Evolutionary conservation across 2,113 vertebrate genomes (phyloP), one percentile per base, ranked within the genome.

Genomic region (Vidua macroura): DNA sequence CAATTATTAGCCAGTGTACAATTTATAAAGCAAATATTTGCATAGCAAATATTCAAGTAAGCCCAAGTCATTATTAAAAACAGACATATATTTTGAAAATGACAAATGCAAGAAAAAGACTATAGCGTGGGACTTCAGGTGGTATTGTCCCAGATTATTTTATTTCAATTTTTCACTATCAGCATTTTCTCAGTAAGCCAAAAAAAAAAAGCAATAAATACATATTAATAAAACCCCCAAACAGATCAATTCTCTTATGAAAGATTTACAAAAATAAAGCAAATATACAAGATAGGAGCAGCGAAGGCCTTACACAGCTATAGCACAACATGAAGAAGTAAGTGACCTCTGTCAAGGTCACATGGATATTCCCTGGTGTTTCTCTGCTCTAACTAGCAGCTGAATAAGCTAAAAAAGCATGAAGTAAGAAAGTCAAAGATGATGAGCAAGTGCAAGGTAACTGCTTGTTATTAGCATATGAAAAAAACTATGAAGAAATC

Each of bases 321-420:
- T 24, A 86, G 44, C 19, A 39, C 19, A 76, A 7, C 23, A 67
- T 12, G n/a, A 84, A 93, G 39, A 73, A 90, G 73, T 66, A 77
- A 83, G 24, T 7, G 51, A 95, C 93, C 91, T 95, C 81, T 84
- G 19, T 60, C 93, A 93, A 96, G 95, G 94, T 92, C 90, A 72
- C 35, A 53, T 14, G 15, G 49, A 66, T 72, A 66, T 49, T 88
- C 41, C 77, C 58, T 33, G 17, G 33, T 15, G 10, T 64, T 82
- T 21, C 68, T 75, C 67, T 78, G 69, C 35, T 83, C 39, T 80
- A 80, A 88, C 70, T 67, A 92, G 56, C 58, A 93, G 66, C 60
- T 53, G 46, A 78, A 12, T 31, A 68, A 79, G 41, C 24, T 66
- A 93, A 77, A 21, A 70, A 77, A 92, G 48, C 64, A 44, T 41